Percentiles rank a stretch among this genome's conserved stretches.
Conservation (phyloP, 2,888 invertebrate species). For the Polietes domitor region DNA sequence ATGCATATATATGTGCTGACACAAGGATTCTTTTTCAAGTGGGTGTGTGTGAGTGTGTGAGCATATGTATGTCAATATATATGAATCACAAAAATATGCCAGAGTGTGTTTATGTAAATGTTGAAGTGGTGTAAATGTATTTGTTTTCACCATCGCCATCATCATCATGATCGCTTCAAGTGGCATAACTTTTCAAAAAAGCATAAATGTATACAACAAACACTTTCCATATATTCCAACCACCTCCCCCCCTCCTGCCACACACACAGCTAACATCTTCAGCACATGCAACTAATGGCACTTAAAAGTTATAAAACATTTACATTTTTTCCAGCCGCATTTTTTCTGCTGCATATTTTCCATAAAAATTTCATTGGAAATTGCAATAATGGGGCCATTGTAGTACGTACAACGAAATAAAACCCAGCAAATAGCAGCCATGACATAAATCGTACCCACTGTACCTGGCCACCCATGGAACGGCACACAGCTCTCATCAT, state of each 20-base stretch:
- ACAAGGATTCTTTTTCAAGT: not conserved
- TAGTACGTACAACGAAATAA: not conserved
- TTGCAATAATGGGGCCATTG: constrained; percentile 12
- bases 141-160: constrained; percentile 16
- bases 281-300: not conserved
- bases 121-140: constrained; percentile 29
- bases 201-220: not conserved
- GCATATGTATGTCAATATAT: not conserved
- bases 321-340: not conserved
- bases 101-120: not conserved
- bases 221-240: not conserved
- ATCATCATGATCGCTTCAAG: not conserved
- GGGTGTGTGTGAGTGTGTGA: not conserved
- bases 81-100: not conserved
- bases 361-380: constrained; percentile 11
- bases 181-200: not conserved
- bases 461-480: not conserved
- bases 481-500: too few relatives aligned
- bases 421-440: not conserved
- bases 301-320: constrained; percentile 34
- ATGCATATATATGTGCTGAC: not conserved
- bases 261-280: not conserved
- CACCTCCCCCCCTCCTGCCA: not conserved
- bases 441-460: not conserved
- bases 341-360: constrained; percentile 10